Conservation (phyloP, 2,113 vertebrate species). For the Pogona vitticeps region DNA sequence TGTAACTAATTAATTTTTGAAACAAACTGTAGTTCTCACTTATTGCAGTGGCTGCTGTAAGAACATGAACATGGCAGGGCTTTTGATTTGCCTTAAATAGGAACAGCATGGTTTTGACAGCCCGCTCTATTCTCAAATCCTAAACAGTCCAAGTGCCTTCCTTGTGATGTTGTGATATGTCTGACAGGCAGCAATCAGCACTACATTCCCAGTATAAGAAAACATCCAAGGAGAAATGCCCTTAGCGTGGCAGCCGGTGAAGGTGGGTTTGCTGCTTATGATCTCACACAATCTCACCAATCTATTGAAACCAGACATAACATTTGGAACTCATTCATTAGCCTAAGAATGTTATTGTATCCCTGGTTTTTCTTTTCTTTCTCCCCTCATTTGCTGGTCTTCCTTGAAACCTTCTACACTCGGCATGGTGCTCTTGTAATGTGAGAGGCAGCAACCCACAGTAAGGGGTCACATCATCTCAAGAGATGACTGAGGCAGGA, state of each 20-base stretch:
- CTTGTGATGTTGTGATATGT: not conserved
- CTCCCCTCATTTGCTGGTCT: not conserved
- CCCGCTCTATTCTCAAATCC: not conserved
- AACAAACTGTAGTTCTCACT: too few relatives aligned
- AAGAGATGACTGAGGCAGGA: not conserved
- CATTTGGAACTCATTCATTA: conserved; percentile 16
- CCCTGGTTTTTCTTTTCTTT: not conserved
- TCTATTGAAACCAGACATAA: conserved; percentile 25
- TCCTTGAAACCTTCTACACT: not conserved
- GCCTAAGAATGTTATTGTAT: conserved; percentile 6
- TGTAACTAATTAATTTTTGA: too few relatives aligned
- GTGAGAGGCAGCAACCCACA: conserved; percentile 18
- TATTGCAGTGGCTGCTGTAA: not conserved
- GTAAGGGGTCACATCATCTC: not conserved
- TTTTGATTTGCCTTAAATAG: not conserved
- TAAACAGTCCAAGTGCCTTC: not conserved
- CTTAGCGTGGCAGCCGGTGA: not conserved
- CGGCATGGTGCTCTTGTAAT: not conserved
- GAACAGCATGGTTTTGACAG: not conserved
- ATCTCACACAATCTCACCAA: not conserved
- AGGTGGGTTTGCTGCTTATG: not conserved
- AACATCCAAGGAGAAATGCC: not conserved
- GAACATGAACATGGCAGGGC: not conserved
- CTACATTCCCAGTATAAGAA: not conserved
- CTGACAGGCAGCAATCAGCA: not conserved